phyloP scores from a whole-genome alignment of 2,888 invertebrate species.

The Tridacna gigas region DNA sequence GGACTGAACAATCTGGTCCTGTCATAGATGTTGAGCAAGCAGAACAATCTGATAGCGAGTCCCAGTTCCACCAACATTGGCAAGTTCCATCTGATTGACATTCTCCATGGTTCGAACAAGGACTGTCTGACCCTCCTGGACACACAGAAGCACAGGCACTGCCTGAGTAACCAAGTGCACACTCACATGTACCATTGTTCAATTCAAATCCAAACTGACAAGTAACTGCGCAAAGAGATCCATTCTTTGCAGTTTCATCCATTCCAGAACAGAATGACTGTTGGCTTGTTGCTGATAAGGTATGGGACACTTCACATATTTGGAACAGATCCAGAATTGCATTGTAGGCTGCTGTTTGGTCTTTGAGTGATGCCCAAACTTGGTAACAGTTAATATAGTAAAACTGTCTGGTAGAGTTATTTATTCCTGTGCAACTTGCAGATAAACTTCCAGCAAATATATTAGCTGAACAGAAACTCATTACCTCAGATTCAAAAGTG shows the following conservation, averaged over 20 bases:
- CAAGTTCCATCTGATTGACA: constrained; percentile 68
- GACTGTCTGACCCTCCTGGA: constrained; percentile 69
- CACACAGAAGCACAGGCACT: constrained; percentile 63
- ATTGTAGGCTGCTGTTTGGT: constrained; percentile 53
- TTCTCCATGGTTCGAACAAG: constrained; percentile 70
- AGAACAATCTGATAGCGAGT: constrained; percentile 61
- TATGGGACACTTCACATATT: constrained; percentile 58
- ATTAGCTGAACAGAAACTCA: constrained; percentile 45
- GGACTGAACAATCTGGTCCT: constrained; percentile 70
- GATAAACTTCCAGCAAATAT: constrained; percentile 4
- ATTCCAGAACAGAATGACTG: constrained; percentile 42
- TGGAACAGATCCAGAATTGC: constrained; percentile 53
- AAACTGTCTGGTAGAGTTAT: constrained; percentile 46
- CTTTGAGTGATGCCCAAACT: constrained; percentile 39
- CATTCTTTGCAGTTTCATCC: constrained; percentile 37
- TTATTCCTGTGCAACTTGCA: constrained; percentile 32
- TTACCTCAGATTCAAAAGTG: constrained; percentile 42
- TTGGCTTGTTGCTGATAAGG: constrained; percentile 29
- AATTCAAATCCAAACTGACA: constrained; percentile 66
- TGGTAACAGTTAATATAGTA: constrained; percentile 61
- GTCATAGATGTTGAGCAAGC: constrained; percentile 62
- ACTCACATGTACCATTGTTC: constrained; percentile 61
- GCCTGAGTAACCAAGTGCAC: constrained; percentile 69
- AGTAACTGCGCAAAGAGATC: constrained; percentile 56
- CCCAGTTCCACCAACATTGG: constrained; percentile 73